Conservation (phyloP, 2,888 invertebrate genomes). For the Hedya salicella region DNA sequence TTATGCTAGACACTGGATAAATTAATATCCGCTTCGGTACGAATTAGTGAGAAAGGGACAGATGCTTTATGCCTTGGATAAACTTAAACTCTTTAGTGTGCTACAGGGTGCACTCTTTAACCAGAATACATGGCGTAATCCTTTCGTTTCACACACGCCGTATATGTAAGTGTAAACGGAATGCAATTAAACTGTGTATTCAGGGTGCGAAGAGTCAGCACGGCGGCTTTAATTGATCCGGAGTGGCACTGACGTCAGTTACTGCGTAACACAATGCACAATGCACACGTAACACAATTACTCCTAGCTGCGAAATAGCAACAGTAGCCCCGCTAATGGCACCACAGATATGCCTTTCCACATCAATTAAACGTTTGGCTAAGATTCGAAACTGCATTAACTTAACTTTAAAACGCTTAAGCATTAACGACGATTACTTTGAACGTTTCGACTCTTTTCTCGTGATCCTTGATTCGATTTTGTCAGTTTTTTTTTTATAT, state of each 20-base stretch:
- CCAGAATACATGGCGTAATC: conserved; percentile 2
- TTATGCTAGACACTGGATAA: neutral
- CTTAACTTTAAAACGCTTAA: conserved; percentile 1
- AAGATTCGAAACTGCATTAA: conserved; percentile 22
- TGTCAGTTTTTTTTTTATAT: conserved; percentile 5
- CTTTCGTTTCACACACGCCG: conserved; percentile 4
- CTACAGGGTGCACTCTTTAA: conserved; percentile 17
- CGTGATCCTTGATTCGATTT: conserved; percentile 37
- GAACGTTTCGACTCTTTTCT: conserved; percentile 16
- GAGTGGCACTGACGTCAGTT: conserved; percentile 26
- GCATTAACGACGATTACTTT: neutral
- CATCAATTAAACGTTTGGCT: conserved; percentile 15
- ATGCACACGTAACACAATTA: conserved; percentile 26
- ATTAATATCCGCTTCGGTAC: neutral
- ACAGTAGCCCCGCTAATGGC: conserved; percentile 15
- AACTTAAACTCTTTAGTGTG: conserved; percentile 16
- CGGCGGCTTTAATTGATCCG: conserved; percentile 35
- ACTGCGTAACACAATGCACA: conserved; percentile 12
- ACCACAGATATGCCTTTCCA: conserved; percentile 18
- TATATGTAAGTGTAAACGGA: neutral
- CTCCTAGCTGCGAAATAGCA: conserved; percentile 33
- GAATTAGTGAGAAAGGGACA: neutral
- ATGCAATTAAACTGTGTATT: conserved; percentile 12
- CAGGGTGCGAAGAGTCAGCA: conserved; percentile 14
- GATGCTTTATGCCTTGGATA: neutral